These are phyloP conservation scores for Cydia splendana DNA, from an alignment of 1,140 invertebrate genomes.

Conservation along the genomic window DNA sequence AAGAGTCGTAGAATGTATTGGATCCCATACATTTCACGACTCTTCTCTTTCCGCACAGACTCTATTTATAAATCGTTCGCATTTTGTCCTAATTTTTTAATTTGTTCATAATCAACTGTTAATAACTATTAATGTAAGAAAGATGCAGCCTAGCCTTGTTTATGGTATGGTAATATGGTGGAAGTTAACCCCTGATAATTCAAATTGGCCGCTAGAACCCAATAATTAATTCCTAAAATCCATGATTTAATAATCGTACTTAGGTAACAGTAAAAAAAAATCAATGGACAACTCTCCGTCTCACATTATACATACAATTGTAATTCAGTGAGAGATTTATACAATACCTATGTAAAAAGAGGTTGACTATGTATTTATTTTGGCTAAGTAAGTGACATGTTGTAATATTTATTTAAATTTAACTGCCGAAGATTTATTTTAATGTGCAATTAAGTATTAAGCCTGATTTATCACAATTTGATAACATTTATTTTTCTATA, in stretches of 20 bases:
- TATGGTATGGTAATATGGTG: no score
- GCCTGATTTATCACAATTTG: conserved; percentile 4
- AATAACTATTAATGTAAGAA: conserved; percentile 27
- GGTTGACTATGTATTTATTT: not conserved
- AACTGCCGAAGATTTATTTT: not conserved
- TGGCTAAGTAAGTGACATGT: not conserved
- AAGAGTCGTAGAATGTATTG: no score
- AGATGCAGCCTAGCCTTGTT: not conserved
- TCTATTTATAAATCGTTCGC: not conserved
- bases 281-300: not conserved
- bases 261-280: not conserved
- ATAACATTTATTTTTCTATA: not conserved
- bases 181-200: not conserved
- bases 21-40: no score
- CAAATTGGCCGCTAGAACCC: not conserved
- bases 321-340: not conserved
- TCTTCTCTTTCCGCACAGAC: no score
- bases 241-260: not conserved
- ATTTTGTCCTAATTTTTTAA: not conserved
- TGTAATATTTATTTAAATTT: not conserved
- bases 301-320: no score
- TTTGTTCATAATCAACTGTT: not conserved
- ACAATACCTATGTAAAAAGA: not conserved
- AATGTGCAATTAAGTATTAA: not conserved
- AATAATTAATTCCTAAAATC: not conserved